A percentile compares a stretch with the other conserved stretches of the same genome.
Evolutionary conservation across 2,113 vertebrate genomes (phyloP).

Genomic region (Ahaetulla prasina): DNA sequence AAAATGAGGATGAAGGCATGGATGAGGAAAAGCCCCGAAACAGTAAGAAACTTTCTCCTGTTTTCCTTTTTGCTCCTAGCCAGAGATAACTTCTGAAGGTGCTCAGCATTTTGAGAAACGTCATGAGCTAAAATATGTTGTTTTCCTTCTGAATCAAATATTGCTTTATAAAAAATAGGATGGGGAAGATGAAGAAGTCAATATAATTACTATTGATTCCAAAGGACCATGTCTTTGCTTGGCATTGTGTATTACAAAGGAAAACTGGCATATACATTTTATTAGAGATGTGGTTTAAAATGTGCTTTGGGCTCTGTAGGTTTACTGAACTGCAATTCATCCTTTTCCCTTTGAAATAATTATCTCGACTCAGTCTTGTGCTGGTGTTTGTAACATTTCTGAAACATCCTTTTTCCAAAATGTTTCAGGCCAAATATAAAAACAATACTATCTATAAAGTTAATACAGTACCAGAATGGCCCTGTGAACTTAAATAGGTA

Average conservation of each 20-base stretch:
- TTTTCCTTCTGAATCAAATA: background rate
- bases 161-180: background rate
- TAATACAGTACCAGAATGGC: background rate
- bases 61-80: slow-evolving; percentile 17
- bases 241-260: background rate
- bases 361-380: background rate
- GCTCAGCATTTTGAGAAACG: background rate
- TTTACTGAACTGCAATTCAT: slow-evolving; percentile 7
- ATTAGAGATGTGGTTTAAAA: slow-evolving; percentile 10
- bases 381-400: background rate
- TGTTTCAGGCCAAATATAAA: background rate
- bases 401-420: background rate
- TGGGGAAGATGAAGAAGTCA: rapidly evolving
- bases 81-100: background rate
- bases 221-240: background rate
- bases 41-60: slow-evolving; percentile 74
- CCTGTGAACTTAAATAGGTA: background rate
- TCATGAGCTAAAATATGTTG: background rate
- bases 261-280: background rate
- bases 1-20: slow-evolving; percentile 96
- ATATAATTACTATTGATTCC: background rate
- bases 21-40: slow-evolving; percentile 96
- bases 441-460: background rate
- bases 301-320: background rate
- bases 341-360: background rate